A percentile compares a stretch with the other conserved stretches of the same genome.
phyloP scores from a whole-genome alignment of 2,797 vertebrate genomes.

The Staurois parvus region DNA sequence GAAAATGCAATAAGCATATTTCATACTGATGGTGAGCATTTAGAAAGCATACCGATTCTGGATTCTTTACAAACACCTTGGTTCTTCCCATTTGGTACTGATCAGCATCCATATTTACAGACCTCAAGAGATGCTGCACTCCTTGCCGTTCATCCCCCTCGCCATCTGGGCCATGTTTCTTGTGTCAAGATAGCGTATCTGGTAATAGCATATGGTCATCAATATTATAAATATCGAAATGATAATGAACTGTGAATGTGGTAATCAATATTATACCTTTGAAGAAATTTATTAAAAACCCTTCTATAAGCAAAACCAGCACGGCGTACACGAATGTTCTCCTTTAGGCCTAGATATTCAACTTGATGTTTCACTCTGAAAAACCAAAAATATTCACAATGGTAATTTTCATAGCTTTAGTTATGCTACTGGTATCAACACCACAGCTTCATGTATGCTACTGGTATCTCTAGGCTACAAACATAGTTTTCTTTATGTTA shows the following conservation, averaged over 20 bases:
- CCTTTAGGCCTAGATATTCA: slow-evolving; percentile 91
- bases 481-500: no score
- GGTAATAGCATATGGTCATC: background rate
- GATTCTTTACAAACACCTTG: slow-evolving; percentile 96
- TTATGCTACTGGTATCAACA: no score
- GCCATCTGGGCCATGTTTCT: slow-evolving; percentile 92
- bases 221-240: background rate
- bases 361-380: slow-evolving; percentile 91
- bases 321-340: slow-evolving; percentile 92
- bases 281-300: slow-evolving; percentile 89
- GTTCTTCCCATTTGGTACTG: slow-evolving; percentile 94
- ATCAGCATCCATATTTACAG: slow-evolving; percentile 94
- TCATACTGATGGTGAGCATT: background rate
- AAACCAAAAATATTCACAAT: background rate
- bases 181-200: slow-evolving; percentile 94
- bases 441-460: no score
- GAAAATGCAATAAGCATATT: background rate
- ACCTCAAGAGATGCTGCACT: slow-evolving; percentile 88
- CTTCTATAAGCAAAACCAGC: slow-evolving; percentile 93
- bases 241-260: background rate
- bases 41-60: slow-evolving; percentile 86
- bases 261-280: slow-evolving; percentile 79
- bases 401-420: no score
- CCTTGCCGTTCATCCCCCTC: slow-evolving; percentile 87
- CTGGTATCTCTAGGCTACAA: no score